Evolutionary conservation across 2,113 vertebrate genomes (phyloP), one percentile per base, ranked within the genome.

Genomic region (Ivindomyrus marchei): DNA sequence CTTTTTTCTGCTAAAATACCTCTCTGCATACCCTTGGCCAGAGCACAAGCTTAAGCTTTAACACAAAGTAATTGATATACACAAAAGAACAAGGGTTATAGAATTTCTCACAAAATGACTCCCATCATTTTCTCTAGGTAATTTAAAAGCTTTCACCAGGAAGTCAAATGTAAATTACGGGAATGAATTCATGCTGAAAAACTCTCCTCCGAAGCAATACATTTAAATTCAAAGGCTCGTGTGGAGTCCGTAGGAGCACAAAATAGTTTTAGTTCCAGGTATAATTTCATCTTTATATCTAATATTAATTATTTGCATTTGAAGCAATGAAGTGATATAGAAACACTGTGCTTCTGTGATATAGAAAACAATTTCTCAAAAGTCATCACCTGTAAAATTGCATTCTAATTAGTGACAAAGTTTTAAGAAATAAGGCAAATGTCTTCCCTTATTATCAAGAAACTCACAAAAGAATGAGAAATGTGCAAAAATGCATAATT

Each of bases 131-230:
- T 88, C 62, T 13, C 88, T 88, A 46, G 62, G 62, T 88, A 77
- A 88, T 49, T 77, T 88, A 74, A 77, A 88, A 77, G 62, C 58
- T 88, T 74, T 88, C 88, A 74, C 47, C 62, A 21, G 46, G 88
- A 66, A 88, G 88, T 88, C 88, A 88, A 88, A 88, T 88, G 58
- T 74, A 88, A 88, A 88, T 88, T 77, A 62, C 17, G 1, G 24
- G 27, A 62, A 74, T 21, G 46, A 47, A 88, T 88, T 70, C 88
- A 88, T 88, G 62, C 88, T 77, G 62, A 74, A 46, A 27, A 88
- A 24, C 58, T 88, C 74, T 77, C 66, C 31, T 39, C 31, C 15
- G n/a, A 88, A 88, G 62, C 46, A 74, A 50, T 80, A 50, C 88
- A 46, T 88, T 24, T 11, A 66, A 11, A 74, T 62, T 50, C 46